phyloP scores from a whole-genome alignment of 2,113 vertebrate species.

The Clinocottus analis region DNA sequence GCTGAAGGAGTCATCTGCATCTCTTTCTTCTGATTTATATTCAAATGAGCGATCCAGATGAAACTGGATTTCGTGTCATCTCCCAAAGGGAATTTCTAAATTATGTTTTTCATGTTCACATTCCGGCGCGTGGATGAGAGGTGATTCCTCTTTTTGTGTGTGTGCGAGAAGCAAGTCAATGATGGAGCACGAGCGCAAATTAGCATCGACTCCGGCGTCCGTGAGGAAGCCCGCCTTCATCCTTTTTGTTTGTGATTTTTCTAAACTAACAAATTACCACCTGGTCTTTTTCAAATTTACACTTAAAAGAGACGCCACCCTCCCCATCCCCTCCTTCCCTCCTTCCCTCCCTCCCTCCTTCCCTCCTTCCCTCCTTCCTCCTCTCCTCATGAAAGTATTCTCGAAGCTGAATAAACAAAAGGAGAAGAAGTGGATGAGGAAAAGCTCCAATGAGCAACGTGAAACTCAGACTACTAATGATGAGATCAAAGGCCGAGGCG shows the following conservation, averaged over 20 bases:
- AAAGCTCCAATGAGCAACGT: background rate
- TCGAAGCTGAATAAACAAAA: background rate
- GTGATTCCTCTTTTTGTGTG: conserved; percentile 45
- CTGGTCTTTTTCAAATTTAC: conserved; percentile 51
- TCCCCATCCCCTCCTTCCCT: too few species aligned
- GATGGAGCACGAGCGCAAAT: conserved; percentile 31
- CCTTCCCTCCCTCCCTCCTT: too few species aligned
- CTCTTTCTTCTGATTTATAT: conserved; percentile 64
- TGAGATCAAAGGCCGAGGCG: background rate
- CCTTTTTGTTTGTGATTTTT: conserved; percentile 35
- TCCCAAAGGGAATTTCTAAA: conserved; percentile 24
- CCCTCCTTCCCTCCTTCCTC: background rate
- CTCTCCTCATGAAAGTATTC: too few species aligned
- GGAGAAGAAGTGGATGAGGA: background rate
- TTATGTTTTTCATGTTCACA: conserved; percentile 57
- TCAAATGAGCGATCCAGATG: conserved; percentile 58
- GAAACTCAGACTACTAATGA: background rate
- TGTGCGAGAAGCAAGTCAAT: too few species aligned
- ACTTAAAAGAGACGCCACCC: conserved; percentile 54
- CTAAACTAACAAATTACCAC: conserved; percentile 53
- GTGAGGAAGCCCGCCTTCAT: background rate
- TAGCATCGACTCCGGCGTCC: conserved; percentile 13
- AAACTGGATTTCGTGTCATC: conserved; percentile 63
- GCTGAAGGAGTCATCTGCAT: conserved; percentile 41
- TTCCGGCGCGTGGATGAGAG: conserved; percentile 37